phyloP scores from a whole-genome alignment of 2,888 invertebrate genomes.

The Lacanobia wlatinum region DNA sequence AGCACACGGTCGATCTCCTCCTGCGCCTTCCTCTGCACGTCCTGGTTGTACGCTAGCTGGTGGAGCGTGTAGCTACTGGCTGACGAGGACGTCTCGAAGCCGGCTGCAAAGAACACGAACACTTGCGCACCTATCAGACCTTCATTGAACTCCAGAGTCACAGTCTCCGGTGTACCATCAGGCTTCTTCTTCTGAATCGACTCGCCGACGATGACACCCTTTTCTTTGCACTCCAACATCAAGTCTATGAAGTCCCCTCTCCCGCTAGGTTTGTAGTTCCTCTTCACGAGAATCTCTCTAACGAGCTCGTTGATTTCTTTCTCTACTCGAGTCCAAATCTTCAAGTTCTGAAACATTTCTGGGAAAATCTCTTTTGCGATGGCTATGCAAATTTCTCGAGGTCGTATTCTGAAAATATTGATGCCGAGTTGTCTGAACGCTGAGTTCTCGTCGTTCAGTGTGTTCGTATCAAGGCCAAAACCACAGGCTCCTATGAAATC shows the following conservation, averaged over 20 bases:
- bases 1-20: constrained; percentile 75
- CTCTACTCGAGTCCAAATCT: constrained; percentile 40
- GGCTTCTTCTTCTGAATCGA: constrained; percentile 66
- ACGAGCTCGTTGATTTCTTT: constrained; percentile 45
- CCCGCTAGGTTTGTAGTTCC: constrained; percentile 69
- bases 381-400: constrained; percentile 10
- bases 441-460: constrained; percentile 72
- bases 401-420: constrained; percentile 48
- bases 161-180: constrained; percentile 67
- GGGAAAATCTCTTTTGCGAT: constrained; percentile 50
- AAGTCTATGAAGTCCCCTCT: constrained; percentile 75
- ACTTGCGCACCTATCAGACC: constrained; percentile 70
- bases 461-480: constrained; percentile 73
- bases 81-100: constrained; percentile 82
- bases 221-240: constrained; percentile 67
- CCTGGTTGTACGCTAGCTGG: constrained; percentile 77
- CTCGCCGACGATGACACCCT: constrained; percentile 70
- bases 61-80: constrained; percentile 77
- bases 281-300: constrained; percentile 63
- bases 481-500: constrained; percentile 78
- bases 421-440: constrained; percentile 67
- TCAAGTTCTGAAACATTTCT: constrained; percentile 36
- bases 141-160: constrained; percentile 67
- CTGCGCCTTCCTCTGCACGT: constrained; percentile 74
- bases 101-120: constrained; percentile 77